Evolutionary conservation across 1,140 invertebrate species (phyloP).

Genomic region (Manduca sexta): DNA sequence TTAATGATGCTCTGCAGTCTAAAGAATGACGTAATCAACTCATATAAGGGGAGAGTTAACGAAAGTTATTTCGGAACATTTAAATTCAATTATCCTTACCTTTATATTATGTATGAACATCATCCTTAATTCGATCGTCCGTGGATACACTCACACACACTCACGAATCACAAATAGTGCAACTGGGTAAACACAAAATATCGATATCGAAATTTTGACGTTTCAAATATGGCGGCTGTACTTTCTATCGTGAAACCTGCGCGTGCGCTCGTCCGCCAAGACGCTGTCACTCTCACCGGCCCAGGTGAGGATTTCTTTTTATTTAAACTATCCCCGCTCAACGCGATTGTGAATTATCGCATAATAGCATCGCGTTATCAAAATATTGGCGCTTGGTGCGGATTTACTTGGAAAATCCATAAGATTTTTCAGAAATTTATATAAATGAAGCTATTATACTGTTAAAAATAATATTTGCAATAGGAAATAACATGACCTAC

Average conservation of each 20-base stretch:
- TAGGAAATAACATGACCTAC: too few relatives aligned
- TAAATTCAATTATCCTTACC: slow-evolving; percentile 25
- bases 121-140: slow-evolving; percentile 60
- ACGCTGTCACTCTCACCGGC: slow-evolving; percentile 60
- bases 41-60: background rate
- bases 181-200: slow-evolving; percentile 11
- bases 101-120: slow-evolving; percentile 52
- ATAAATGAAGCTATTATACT: too few relatives aligned
- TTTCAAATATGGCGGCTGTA: slow-evolving; percentile 14
- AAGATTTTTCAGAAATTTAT: too few relatives aligned
- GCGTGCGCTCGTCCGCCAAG: slow-evolving; percentile 32
- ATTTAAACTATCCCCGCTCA: slow-evolving; percentile 63
- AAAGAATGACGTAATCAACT: too few relatives aligned
- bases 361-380: slow-evolving; percentile 53
- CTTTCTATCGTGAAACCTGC: slow-evolving; percentile 43
- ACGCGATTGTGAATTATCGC: slow-evolving; percentile 50
- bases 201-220: slow-evolving; percentile 3
- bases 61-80: background rate
- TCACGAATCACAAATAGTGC: slow-evolving; percentile 25
- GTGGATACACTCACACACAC: slow-evolving; percentile 29
- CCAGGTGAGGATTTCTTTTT: slow-evolving; percentile 53
- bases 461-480: too few relatives aligned
- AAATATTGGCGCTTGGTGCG: slow-evolving; percentile 4
- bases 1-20: too few relatives aligned
- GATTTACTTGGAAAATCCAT: background rate